phyloP scores from a whole-genome alignment of 53 echinoderm and acorn worm genomes.

The Stichopus horrens region DNA sequence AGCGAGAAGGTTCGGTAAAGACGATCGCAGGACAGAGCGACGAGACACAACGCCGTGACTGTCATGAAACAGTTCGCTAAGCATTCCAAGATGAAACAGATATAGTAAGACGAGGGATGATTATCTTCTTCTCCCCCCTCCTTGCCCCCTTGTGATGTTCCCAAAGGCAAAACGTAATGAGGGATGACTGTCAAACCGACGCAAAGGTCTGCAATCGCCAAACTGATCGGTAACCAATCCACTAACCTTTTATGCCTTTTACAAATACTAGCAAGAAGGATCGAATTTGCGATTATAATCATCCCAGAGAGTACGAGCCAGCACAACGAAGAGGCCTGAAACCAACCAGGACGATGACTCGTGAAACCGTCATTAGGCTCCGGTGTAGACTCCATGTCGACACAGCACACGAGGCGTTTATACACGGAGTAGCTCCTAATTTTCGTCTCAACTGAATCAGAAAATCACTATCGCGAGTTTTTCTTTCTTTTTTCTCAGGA shows the following conservation, averaged over 20 bases:
- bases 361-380: not conserved
- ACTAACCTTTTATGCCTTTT: not conserved
- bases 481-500: too few species aligned
- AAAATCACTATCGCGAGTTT: too few species aligned
- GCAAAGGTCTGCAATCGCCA: not conserved
- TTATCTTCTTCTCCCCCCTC: not conserved
- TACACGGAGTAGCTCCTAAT: too few species aligned
- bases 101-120: not conserved
- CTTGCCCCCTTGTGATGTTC: not conserved
- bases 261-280: not conserved
- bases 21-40: not conserved
- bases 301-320: not conserved
- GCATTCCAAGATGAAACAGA: not conserved
- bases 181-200: slow-evolving; percentile 16
- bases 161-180: not conserved
- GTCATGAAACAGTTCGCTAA: slow-evolving; percentile 6
- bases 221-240: not conserved
- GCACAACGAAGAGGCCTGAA: not conserved
- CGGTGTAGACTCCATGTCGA: not conserved
- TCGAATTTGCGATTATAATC: not conserved
- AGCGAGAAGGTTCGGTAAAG: not conserved
- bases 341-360: not conserved
- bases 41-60: not conserved
- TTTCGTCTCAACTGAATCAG: too few species aligned
- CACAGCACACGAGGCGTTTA: too few species aligned